A percentile compares a stretch with the other conserved stretches of the same genome.
Evolutionary conservation across 2,888 invertebrate genomes (phyloP).

Genomic region (Drosophila gaucha): DNA sequence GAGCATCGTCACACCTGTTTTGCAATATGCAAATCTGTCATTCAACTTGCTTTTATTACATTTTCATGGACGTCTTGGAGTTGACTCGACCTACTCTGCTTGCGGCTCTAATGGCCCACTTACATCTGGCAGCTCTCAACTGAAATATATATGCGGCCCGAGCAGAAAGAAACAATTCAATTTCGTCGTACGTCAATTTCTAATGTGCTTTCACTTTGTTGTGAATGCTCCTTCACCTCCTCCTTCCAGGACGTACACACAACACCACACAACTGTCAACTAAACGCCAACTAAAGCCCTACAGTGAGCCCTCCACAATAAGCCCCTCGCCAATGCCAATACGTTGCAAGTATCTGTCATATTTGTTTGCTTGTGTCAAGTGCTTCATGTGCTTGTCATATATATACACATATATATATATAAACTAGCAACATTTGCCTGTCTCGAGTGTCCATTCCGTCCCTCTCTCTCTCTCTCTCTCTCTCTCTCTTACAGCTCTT

Average conservation of each 20-base stretch:
- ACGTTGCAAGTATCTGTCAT: constrained; percentile 60
- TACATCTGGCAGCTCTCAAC: constrained; percentile 18
- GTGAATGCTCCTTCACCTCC: constrained; percentile 10
- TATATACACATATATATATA: constrained; percentile 16
- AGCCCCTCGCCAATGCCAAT: background rate
- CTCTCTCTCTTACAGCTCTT: background rate
- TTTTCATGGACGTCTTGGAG: background rate
- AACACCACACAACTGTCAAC: constrained; percentile 31
- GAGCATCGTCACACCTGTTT: background rate
- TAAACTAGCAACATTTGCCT: constrained; percentile 58
- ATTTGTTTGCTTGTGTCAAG: constrained; percentile 69
- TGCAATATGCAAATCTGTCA: background rate
- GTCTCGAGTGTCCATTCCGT: constrained; percentile 22
- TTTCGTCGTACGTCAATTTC: constrained; percentile 40
- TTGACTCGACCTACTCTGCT: background rate
- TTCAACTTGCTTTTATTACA: background rate
- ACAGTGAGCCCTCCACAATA: background rate
- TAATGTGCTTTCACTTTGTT: constrained; percentile 45
- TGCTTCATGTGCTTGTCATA: constrained; percentile 54
- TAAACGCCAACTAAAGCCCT: constrained; percentile 16
- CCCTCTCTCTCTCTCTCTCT: background rate
- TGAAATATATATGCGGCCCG: constrained; percentile 34
- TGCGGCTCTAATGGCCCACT: constrained; percentile 17
- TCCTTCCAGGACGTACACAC: background rate
- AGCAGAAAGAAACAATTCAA: constrained; percentile 29